Percentiles rank a stretch among this genome's conserved stretches.
phyloP scores from a whole-genome alignment of 2,797 vertebrate species.

The Galagoides demidoff region DNA sequence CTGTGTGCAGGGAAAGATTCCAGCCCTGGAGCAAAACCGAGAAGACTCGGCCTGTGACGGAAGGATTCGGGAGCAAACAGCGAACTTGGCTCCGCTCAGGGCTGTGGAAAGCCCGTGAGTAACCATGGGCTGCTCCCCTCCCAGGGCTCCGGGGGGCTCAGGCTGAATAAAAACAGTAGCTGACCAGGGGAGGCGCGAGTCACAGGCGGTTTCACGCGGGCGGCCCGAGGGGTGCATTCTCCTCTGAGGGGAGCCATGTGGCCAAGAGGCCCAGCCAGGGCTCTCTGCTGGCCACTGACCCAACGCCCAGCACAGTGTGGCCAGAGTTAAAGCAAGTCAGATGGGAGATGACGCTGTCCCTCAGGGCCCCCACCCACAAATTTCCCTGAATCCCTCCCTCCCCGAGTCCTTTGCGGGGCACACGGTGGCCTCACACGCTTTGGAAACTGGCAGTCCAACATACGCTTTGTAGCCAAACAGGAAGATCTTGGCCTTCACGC shows the following conservation, averaged over 20 bases:
- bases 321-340: background rate
- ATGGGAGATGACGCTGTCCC: background rate
- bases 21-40: background rate
- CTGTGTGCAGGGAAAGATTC: rapidly evolving
- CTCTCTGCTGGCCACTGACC: background rate
- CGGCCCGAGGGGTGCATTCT: background rate
- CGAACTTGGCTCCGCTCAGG: background rate
- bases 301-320: background rate
- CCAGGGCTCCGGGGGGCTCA: background rate
- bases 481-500: rapidly evolving
- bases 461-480: rapidly evolving
- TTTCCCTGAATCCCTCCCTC: background rate
- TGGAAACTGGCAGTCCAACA: background rate
- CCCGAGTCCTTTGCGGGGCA: background rate
- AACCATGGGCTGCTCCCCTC: rapidly evolving
- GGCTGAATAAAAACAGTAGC: background rate
- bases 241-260: background rate
- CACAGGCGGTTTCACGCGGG: background rate
- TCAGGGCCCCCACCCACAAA: background rate
- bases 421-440: background rate
- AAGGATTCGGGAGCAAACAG: background rate
- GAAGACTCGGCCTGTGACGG: background rate
- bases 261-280: background rate
- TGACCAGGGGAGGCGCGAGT: background rate
- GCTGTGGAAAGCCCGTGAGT: background rate